Percentiles rank a stretch among this genome's conserved stretches.
Evolutionary conservation across 2,797 vertebrate genomes (phyloP).

Genomic region (Tarsius wallacei): DNA sequence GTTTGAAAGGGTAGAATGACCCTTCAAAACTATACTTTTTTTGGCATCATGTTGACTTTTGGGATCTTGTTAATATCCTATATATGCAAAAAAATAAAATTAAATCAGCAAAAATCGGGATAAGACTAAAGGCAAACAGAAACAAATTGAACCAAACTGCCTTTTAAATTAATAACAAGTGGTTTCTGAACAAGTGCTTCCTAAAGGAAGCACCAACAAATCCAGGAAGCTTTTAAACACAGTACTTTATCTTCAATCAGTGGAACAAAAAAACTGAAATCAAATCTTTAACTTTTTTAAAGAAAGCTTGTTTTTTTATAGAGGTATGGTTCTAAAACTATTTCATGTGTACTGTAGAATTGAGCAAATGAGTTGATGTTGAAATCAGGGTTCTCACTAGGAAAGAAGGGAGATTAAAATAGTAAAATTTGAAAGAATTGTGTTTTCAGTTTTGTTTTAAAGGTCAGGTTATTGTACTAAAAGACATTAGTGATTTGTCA

Average conservation of each 20-base stretch:
- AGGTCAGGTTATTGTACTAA: background rate
- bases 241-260: background rate
- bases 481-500: background rate
- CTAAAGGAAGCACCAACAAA: background rate
- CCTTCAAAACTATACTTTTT: background rate
- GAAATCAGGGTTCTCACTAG: background rate
- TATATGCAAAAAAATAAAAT: background rate
- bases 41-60: background rate
- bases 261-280: background rate
- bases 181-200: too few species aligned
- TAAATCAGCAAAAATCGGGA: background rate
- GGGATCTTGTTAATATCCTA: background rate
- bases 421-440: background rate
- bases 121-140: slow-evolving; percentile 31
- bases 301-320: background rate
- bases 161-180: background rate
- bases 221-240: background rate
- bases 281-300: background rate
- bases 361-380: background rate
- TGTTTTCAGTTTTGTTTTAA: slow-evolving; percentile 7
- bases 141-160: background rate
- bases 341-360: background rate
- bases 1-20: background rate
- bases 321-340: background rate
- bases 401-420: background rate